Conservation (phyloP, 2,888 invertebrate species). For the Pristionchus maxplancki region DNA sequence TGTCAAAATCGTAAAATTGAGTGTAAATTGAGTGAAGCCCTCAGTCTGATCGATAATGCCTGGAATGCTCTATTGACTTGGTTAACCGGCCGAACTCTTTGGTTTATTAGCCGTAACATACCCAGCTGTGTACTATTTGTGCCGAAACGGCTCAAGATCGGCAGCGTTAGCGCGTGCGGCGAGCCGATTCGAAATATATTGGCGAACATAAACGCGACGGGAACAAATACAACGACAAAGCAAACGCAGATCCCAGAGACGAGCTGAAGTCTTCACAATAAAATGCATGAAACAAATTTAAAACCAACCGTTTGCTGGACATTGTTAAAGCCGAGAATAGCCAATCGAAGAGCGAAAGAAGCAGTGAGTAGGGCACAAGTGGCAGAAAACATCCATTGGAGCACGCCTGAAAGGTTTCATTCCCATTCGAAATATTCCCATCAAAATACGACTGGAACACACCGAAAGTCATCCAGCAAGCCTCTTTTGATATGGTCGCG, state of each 20-base stretch:
- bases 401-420: background rate
- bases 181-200: background rate
- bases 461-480: background rate
- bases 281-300: too few species aligned
- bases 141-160: background rate
- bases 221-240: background rate
- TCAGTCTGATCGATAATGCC: background rate
- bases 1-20: background rate
- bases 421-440: background rate
- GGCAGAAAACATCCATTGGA: background rate
- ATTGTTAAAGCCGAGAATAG: background rate
- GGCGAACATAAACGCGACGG: background rate
- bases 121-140: background rate
- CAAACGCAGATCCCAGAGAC: background rate
- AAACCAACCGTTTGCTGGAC: background rate
- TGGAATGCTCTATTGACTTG: background rate
- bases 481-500: background rate
- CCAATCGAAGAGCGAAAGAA: background rate
- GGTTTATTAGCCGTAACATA: background rate
- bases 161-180: background rate
- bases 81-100: too few species aligned
- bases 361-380: background rate
- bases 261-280: background rate
- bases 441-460: background rate
- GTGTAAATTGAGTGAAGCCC: background rate